phyloP scores from a whole-genome alignment of 2,113 vertebrate genomes.

The Oncorhynchus keta region DNA sequence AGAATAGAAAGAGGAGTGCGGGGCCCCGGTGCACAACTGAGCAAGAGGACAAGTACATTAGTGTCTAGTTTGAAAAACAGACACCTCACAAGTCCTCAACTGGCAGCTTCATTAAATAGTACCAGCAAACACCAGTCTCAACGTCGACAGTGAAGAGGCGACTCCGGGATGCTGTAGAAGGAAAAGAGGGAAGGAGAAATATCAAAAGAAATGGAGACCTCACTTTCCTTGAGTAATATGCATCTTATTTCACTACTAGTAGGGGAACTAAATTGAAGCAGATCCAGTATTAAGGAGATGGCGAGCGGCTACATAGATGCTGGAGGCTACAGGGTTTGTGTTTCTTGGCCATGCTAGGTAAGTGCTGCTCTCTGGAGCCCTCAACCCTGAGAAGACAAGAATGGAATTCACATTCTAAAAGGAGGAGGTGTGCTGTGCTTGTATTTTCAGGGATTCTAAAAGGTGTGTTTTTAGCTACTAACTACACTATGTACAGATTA shows the following conservation, averaged over 20 bases:
- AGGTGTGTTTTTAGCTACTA: neutral
- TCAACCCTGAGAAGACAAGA: neutral
- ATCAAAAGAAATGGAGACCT: neutral
- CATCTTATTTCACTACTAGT: conserved; percentile 30
- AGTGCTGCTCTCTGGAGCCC: neutral
- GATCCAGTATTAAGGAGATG: conserved; percentile 22
- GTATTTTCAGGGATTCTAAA: neutral
- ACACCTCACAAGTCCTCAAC: no score
- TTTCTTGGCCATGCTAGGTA: conserved; percentile 14
- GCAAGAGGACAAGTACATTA: no score
- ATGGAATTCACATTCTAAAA: neutral
- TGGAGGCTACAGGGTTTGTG: conserved; percentile 18
- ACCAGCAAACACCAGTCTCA: no score
- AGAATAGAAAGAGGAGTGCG: no score
- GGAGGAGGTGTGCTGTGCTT: neutral
- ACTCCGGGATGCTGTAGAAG: neutral
- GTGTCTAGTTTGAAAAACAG: no score
- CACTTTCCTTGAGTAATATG: conserved; percentile 27
- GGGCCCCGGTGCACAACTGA: no score
- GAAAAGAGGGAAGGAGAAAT: conserved; percentile 42
- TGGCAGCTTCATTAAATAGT: no score
- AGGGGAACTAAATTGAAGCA: conserved; percentile 21
- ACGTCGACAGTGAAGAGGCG: no score
- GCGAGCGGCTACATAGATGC: neutral
- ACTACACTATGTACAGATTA: no score